Evolutionary conservation across 2,888 invertebrate species (phyloP).

Genomic region (Cephus spinipes): DNA sequence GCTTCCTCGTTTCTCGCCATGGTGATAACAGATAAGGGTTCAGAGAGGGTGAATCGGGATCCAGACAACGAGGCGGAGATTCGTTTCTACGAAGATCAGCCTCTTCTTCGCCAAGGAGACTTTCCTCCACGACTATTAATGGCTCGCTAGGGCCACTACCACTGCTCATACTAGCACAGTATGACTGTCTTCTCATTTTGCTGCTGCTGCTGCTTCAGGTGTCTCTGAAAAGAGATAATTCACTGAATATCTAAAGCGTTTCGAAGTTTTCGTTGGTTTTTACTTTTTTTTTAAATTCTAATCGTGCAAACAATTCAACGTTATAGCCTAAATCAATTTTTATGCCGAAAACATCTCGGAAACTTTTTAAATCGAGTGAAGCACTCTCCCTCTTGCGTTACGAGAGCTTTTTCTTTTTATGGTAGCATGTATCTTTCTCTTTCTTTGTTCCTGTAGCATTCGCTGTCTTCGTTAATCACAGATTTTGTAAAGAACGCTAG

Average conservation of each 20-base stretch:
- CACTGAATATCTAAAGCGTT: background rate
- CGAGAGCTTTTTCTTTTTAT: background rate
- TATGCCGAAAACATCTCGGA: background rate
- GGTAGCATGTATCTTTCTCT: too few relatives aligned
- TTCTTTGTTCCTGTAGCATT: too few relatives aligned
- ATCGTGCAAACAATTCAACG: background rate
- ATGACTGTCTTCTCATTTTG: slow-evolving; percentile 58
- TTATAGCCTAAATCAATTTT: background rate
- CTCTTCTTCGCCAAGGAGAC: slow-evolving; percentile 76
- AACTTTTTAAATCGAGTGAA: background rate
- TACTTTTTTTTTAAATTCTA: background rate
- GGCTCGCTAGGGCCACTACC: slow-evolving; percentile 73
- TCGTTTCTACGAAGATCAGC: slow-evolving; percentile 67
- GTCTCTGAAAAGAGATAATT: background rate
- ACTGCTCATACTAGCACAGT: slow-evolving; percentile 40
- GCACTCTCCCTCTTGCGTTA: background rate
- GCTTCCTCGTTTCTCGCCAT: slow-evolving; percentile 83
- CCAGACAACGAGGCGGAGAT: slow-evolving; percentile 74
- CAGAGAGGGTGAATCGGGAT: slow-evolving; percentile 80
- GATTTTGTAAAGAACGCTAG: too few relatives aligned
- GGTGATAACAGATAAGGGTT: slow-evolving; percentile 87
- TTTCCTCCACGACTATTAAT: slow-evolving; percentile 86
- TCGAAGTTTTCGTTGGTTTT: background rate
- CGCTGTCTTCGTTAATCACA: too few relatives aligned
- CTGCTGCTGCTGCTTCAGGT: slow-evolving; percentile 13